These are phyloP conservation scores for Tetragnatha montana DNA, from an alignment of 2,888 invertebrate genomes.

Conservation along the genomic window DNA sequence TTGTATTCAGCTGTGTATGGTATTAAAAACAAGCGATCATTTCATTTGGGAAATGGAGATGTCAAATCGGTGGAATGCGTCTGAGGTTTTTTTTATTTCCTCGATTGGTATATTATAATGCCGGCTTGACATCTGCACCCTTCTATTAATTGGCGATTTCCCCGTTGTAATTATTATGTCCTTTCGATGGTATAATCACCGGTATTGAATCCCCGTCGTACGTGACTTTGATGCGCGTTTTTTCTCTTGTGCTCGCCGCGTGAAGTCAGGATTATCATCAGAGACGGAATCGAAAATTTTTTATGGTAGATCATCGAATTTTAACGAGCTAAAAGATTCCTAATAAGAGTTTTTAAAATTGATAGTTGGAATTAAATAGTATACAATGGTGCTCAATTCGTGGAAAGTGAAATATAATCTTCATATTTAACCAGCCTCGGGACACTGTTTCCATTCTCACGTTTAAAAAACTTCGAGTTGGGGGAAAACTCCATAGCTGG, in stretches of 20 bases:
- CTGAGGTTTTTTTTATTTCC: not conserved
- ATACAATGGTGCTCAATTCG: too few relatives aligned
- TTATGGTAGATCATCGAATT: too few relatives aligned
- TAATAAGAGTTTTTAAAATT: too few relatives aligned
- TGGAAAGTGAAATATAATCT: too few relatives aligned
- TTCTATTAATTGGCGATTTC: not conserved
- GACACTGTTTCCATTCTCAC: too few relatives aligned
- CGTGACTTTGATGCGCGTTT: not conserved
- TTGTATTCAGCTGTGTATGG: conserved; percentile 13
- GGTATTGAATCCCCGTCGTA: not conserved
- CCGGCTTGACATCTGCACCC: not conserved
- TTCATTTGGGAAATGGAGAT: conserved; percentile 34
- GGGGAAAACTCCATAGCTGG: too few relatives aligned
- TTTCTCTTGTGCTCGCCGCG: not conserved
- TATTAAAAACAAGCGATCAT: conserved; percentile 24
- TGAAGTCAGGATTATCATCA: too few relatives aligned
- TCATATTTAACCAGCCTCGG: too few relatives aligned
- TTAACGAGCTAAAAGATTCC: too few relatives aligned
- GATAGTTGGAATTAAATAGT: too few relatives aligned
- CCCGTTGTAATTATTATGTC: not conserved
- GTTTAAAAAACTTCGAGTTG: too few relatives aligned
- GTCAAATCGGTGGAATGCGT: not conserved
- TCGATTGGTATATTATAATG: not conserved
- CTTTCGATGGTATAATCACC: not conserved
- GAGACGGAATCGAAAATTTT: too few relatives aligned